Base-by-base conservation (phyloP, 2,888 invertebrate species). In the Andrena haemorrhoa region DNA sequence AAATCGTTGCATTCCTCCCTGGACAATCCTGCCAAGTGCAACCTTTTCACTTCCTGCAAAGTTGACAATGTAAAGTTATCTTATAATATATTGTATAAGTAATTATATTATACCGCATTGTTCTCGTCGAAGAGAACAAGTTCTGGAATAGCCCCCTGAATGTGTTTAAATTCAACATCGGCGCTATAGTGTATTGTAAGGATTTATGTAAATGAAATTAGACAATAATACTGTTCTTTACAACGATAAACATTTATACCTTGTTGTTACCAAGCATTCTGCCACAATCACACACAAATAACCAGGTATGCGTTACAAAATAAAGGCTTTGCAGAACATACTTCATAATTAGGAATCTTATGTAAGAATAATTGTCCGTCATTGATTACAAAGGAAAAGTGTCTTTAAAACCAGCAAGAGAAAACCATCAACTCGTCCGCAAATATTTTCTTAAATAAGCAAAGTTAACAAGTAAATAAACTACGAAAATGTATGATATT, bases 1-100 rank as follows among this genome's bases (percentile, higher is more conserved):
- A 97, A 94, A 8, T 96, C 94, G 89, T 97, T 97, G 92, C 97
- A 97, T 90, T 96, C 95, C 41, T 95, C 90, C 33, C 96, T 95
- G 49, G 94, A 95, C 20, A 96, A 94, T 35, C 94, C 92, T 0
- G 95, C 95, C 53, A 97, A 93, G 53, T 94, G 93, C 64, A 96
- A 90, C 82, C 96, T 95, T 91, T 97, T 96, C 7, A 97, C 92
- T 92, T 96, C 96, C 89, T 95, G 83, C 2, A 91, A 91, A 65
- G 61, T 56, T 20, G n/a, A n/a, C 41, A 75, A 70, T 56, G 20
- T 56, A 10, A 16, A 29, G 72, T 23, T 64, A 20, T 20, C 5
- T 26, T 58, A 49, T 12, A 10, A 26, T 23, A 63, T 63, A n/a
- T 1, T 16, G 35, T 5, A 8, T 16, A n/a, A 41, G 1, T 29